Percentiles rank a stretch among this genome's conserved stretches.
These are phyloP conservation scores for Itoplectis maculator DNA, from an alignment of 2,888 invertebrate species.

Conservation along the genomic window DNA sequence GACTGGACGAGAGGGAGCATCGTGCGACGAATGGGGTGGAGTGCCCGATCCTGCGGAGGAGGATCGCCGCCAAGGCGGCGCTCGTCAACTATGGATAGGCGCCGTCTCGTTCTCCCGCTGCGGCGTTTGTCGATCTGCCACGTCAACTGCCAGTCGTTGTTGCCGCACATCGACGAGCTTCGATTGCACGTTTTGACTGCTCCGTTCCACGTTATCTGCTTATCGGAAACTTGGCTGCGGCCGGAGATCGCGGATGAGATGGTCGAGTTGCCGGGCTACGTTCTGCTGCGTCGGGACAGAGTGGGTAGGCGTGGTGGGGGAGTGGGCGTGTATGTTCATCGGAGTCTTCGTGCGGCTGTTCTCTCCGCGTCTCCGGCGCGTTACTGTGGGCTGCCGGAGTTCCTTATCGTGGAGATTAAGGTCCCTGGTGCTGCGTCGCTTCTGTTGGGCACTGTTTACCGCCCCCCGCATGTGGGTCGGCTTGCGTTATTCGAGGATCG, in stretches of 20 bases:
- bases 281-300: background rate
- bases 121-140: background rate
- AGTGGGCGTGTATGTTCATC: background rate
- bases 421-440: background rate
- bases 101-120: background rate
- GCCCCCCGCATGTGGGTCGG: background rate
- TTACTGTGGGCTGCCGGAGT: background rate
- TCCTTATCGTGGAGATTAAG: background rate
- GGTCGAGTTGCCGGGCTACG: background rate
- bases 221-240: background rate
- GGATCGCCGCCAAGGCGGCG: background rate
- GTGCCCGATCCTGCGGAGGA: background rate
- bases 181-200: background rate
- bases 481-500: background rate
- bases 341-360: background rate
- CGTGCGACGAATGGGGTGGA: background rate
- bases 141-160: conserved; percentile 5
- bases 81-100: conserved; percentile 1
- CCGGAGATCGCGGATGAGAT: background rate
- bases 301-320: background rate
- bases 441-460: background rate
- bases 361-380: background rate
- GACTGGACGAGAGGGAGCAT: background rate
- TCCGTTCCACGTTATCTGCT: background rate
- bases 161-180: background rate